Conservation (phyloP, 2,888 invertebrate species). For the Spicauda simplicius region DNA sequence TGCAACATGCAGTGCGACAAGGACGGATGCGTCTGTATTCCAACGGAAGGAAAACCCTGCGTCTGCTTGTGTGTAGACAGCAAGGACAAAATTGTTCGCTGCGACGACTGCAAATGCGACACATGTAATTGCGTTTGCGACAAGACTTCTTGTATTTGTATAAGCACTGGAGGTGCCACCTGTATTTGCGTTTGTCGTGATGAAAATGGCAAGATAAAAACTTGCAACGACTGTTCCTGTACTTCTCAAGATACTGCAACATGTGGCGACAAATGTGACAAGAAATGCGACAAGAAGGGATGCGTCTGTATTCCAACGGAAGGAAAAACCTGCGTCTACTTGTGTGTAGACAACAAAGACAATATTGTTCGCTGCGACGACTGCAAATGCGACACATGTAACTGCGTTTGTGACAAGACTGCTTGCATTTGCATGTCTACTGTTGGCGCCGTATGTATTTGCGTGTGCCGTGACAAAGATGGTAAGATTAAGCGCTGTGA, state of each 20-base stretch:
- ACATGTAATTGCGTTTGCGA: slow-evolving; percentile 42
- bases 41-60: slow-evolving; percentile 48
- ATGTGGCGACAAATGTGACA: not conserved
- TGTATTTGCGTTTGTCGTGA: slow-evolving; percentile 50
- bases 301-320: slow-evolving; percentile 56
- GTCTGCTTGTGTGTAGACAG: slow-evolving; percentile 49
- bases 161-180: slow-evolving; percentile 30
- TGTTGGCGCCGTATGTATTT: slow-evolving; percentile 41
- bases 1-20: slow-evolving; percentile 36
- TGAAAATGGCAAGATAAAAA: slow-evolving; percentile 44
- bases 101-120: slow-evolving; percentile 51
- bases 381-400: slow-evolving; percentile 41
- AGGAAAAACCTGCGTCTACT: slow-evolving; percentile 51
- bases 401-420: slow-evolving; percentile 34
- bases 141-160: slow-evolving; percentile 41
- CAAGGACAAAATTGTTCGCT: slow-evolving; percentile 45
- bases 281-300: slow-evolving; percentile 47
- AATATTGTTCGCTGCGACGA: slow-evolving; percentile 48
- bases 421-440: slow-evolving; percentile 40
- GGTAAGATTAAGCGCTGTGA: slow-evolving; percentile 25
- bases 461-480: slow-evolving; percentile 39
- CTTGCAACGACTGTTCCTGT: slow-evolving; percentile 49
- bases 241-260: slow-evolving; percentile 28
- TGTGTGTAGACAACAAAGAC: slow-evolving; percentile 48
- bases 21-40: slow-evolving; percentile 49